These are phyloP conservation scores for Stichopus horrens DNA, from an alignment of 53 echinoderm and acorn worm genomes.

Conservation along the genomic window DNA sequence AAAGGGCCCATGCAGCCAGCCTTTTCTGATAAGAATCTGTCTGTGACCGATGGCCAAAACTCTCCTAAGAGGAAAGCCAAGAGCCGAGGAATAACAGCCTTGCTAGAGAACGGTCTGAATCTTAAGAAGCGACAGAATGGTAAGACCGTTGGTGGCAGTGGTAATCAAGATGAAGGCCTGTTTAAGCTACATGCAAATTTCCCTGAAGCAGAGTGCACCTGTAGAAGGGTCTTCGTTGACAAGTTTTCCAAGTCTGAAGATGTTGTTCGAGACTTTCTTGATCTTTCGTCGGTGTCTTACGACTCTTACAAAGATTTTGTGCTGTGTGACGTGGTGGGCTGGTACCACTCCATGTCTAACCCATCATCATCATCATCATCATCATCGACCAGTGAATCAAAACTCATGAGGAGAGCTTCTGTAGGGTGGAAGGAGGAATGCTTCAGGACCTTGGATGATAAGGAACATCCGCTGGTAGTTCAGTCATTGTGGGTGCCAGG, in stretches of 20 bases:
- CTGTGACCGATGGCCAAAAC: constrained; percentile 18
- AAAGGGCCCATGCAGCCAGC: constrained; percentile 33
- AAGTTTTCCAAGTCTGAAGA: constrained; percentile 75
- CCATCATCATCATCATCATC: constrained; percentile 32
- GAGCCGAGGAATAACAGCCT: constrained; percentile 61
- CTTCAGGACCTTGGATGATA: constrained; percentile 68
- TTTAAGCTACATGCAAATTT: constrained; percentile 41
- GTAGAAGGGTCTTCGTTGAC: constrained; percentile 77
- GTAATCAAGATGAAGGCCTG: constrained; percentile 11
- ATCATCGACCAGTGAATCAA: background rate
- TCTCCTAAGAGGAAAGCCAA: constrained; percentile 47
- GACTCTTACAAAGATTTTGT: constrained; percentile 77
- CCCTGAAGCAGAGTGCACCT: constrained; percentile 15
- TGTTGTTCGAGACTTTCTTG: constrained; percentile 81
- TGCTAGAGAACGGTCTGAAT: constrained; percentile 70
- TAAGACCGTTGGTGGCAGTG: background rate
- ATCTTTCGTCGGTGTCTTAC: constrained; percentile 70
- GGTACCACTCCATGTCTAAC: constrained; percentile 50
- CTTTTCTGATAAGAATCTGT: constrained; percentile 23
- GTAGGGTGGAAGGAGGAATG: constrained; percentile 77
- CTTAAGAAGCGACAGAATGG: constrained; percentile 54
- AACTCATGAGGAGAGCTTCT: constrained; percentile 7
- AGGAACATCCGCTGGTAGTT: constrained; percentile 79
- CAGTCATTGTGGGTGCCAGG: constrained; percentile 88
- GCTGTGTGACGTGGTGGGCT: constrained; percentile 93